phyloP scores from a whole-genome alignment of 2,888 invertebrate species.

The Heliconius aoede region DNA sequence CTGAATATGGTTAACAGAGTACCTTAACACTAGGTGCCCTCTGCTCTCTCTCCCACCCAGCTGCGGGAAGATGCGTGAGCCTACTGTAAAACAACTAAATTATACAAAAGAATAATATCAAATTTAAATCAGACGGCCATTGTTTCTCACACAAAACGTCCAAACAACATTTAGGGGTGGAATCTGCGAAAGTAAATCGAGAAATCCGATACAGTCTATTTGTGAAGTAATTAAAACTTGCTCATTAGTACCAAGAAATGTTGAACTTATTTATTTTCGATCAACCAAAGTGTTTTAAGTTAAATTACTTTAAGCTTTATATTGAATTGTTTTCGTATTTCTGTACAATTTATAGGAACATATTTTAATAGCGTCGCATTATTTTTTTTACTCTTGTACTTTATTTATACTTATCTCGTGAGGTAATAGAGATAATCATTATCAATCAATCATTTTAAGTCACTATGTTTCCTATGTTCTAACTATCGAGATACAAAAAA shows the following conservation, averaged over 20 bases:
- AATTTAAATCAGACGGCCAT: background rate
- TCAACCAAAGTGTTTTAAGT: constrained; percentile 50
- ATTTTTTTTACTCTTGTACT: background rate
- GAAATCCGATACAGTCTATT: constrained; percentile 47
- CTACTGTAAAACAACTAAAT: background rate
- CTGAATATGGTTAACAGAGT: background rate
- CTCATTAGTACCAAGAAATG: constrained; percentile 52
- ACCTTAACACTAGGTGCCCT: background rate
- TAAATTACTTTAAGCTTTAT: constrained; percentile 51
- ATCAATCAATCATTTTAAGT: no score
- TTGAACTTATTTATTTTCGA: constrained; percentile 52
- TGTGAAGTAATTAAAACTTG: constrained; percentile 55
- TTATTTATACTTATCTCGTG: no score
- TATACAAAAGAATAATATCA: background rate
- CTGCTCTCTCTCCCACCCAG: background rate
- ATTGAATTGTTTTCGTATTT: constrained; percentile 43
- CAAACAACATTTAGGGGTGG: constrained; percentile 9
- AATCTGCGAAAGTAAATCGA: constrained; percentile 38
- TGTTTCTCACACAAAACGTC: background rate
- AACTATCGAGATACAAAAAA: no score
- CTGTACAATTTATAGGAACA: constrained; percentile 37
- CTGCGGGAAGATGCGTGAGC: background rate
- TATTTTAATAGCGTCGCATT: constrained; percentile 26
- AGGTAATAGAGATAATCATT: no score
- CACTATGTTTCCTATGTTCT: no score